A percentile compares a stretch with the other conserved stretches of the same genome.
Conservation (phyloP, 2,888 invertebrate species). For the Gisinianus flammeolus region DNA sequence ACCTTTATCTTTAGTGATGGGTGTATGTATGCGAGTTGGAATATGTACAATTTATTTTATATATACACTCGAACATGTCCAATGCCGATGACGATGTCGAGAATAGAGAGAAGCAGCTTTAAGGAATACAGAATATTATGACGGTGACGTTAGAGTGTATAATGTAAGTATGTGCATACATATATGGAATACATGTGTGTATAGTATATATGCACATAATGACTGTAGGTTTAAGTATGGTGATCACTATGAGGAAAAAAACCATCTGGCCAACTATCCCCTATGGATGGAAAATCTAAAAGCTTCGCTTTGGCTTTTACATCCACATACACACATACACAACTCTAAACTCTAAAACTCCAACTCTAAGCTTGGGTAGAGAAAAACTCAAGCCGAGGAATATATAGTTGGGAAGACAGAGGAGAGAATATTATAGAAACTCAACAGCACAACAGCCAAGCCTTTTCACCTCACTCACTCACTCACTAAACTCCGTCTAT, state of each 20-base stretch:
- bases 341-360: constrained; percentile 1
- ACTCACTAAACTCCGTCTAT: constrained; percentile 46
- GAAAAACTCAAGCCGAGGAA: neutral
- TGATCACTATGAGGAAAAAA: constrained; percentile 17
- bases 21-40: neutral
- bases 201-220: neutral
- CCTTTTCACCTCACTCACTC: constrained; percentile 42
- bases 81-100: neutral
- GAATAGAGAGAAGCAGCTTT: neutral
- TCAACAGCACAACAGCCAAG: constrained; percentile 33
- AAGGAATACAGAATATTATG: neutral
- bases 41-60: no score
- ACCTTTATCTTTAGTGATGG: neutral
- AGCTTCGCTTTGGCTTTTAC: neutral
- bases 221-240: neutral
- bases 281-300: constrained; percentile 15
- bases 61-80: neutral
- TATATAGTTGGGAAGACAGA: neutral
- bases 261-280: constrained; percentile 26
- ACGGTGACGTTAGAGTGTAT: neutral
- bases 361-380: neutral
- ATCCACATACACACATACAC: neutral
- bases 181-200: neutral
- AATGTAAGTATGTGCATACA: neutral
- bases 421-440: constrained; percentile 15